A percentile compares a stretch with the other conserved stretches of the same genome.
Conservation (phyloP, 2,888 invertebrate species). For the Sphinx pinastri region DNA sequence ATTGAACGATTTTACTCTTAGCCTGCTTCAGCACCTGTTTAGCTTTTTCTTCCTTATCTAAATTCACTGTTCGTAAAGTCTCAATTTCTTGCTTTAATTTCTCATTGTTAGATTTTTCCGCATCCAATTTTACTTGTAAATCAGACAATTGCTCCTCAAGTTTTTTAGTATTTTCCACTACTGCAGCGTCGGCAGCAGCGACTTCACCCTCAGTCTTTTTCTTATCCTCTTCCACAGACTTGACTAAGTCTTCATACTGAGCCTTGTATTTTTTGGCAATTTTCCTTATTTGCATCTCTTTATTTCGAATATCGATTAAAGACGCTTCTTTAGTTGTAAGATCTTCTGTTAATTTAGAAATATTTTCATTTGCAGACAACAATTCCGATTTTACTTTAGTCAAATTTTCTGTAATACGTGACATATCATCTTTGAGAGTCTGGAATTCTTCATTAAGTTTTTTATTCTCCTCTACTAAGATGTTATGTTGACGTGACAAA, state of each 20-base stretch:
- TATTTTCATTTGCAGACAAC: slow-evolving; percentile 83
- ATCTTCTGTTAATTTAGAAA: slow-evolving; percentile 86
- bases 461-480: slow-evolving; percentile 86
- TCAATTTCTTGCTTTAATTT: slow-evolving; percentile 87
- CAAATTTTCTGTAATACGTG: slow-evolving; percentile 85
- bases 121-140: slow-evolving; percentile 69
- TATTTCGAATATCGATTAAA: slow-evolving; percentile 87
- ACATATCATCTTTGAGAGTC: slow-evolving; percentile 82
- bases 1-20: slow-evolving; percentile 88
- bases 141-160: slow-evolving; percentile 78
- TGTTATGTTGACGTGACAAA: slow-evolving; percentile 84
- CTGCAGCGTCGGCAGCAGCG: slow-evolving; percentile 74
- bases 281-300: slow-evolving; percentile 90
- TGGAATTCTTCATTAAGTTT: slow-evolving; percentile 86
- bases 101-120: slow-evolving; percentile 85
- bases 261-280: slow-evolving; percentile 97
- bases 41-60: slow-evolving; percentile 86
- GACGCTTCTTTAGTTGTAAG: slow-evolving; percentile 86
- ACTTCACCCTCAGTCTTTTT: slow-evolving; percentile 82
- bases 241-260: slow-evolving; percentile 90
- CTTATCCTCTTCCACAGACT: slow-evolving; percentile 86
- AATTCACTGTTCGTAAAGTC: slow-evolving; percentile 78
- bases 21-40: slow-evolving; percentile 89
- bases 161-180: slow-evolving; percentile 78
- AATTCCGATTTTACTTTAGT: slow-evolving; percentile 86